phyloP scores from a whole-genome alignment of 30 jellyfish, hydroid and myxozoan species.

The Aurelia coerulea region DNA sequence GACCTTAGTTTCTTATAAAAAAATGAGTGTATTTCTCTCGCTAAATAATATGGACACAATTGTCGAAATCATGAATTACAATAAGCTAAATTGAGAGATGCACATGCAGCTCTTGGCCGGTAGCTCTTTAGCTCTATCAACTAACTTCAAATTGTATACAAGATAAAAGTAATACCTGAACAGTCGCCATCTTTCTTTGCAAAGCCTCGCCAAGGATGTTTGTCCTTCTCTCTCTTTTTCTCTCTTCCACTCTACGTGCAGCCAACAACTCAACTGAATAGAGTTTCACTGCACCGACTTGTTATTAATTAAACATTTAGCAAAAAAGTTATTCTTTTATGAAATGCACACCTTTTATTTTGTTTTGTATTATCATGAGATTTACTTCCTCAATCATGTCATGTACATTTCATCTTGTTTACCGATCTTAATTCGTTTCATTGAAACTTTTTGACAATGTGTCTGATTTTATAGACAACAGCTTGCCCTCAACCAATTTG shows the following conservation, averaged over 20 bases:
- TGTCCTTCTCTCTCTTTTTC: not conserved
- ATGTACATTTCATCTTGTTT: conserved; percentile 48
- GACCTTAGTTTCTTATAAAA: too few species aligned
- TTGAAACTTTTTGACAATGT: not conserved
- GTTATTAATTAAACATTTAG: conserved; percentile 4
- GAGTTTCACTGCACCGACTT: conserved; percentile 10
- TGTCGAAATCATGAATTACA: too few species aligned
- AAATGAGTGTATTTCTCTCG: too few species aligned
- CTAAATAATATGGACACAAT: too few species aligned
- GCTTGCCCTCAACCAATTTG: conserved; percentile 11
- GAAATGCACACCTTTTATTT: conserved; percentile 14
- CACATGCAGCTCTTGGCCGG: too few species aligned
- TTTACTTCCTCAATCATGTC: not conserved
- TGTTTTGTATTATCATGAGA: conserved; percentile 49
- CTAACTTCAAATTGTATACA: too few species aligned
- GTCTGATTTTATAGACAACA: conserved; percentile 7
- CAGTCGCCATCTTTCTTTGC: conserved; percentile 64
- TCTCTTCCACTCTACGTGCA: conserved; percentile 21
- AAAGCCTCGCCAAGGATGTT: conserved; percentile 58
- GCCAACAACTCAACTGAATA: conserved; percentile 20
- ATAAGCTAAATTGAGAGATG: too few species aligned
- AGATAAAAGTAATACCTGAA: conserved; percentile 30
- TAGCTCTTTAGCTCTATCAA: too few species aligned
- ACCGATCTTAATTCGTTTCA: conserved; percentile 9
- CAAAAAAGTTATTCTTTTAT: conserved; percentile 2